Conservation (phyloP, 2,888 invertebrate species). For the Graphium colonna region DNA sequence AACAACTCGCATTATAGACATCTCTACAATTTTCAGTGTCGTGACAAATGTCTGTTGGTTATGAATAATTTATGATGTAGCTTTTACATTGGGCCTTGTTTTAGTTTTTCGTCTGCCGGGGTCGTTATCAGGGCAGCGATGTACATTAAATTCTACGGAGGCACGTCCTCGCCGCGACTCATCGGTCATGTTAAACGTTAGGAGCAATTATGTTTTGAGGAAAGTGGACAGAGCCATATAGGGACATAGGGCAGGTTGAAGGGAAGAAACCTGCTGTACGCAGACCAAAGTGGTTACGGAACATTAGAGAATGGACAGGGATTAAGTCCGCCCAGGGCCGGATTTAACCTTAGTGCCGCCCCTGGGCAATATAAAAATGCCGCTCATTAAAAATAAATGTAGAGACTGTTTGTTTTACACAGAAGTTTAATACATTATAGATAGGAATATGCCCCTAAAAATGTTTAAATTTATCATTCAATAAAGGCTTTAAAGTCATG, state of each 20-base stretch:
- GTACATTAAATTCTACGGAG: neutral
- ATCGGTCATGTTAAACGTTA: slow-evolving; percentile 6
- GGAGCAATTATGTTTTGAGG: slow-evolving; percentile 9
- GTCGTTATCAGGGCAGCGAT: slow-evolving; percentile 8
- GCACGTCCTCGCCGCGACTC: neutral
- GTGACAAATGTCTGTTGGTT: slow-evolving; percentile 1
- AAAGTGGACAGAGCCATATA: neutral
- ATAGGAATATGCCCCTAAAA: neutral
- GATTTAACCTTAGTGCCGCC: too few species aligned
- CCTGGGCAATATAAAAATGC: too few species aligned
- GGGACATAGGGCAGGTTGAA: neutral
- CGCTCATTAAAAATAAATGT: too few species aligned
- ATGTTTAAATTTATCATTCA: too few species aligned
- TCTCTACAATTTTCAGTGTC: neutral
- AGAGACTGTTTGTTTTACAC: neutral
- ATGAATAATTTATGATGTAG: neutral
- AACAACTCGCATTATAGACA: neutral
- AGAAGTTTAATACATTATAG: neutral
- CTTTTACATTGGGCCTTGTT: neutral
- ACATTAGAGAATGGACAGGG: too few species aligned
- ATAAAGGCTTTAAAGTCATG: too few species aligned
- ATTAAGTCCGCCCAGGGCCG: too few species aligned
- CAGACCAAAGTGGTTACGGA: too few species aligned
- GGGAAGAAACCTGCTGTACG: too few species aligned
- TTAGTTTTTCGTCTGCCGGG: slow-evolving; percentile 4